Evolutionary conservation across 92 coral and sea anemone species (phyloP).

Genomic region (Parazoanthus darwini): DNA sequence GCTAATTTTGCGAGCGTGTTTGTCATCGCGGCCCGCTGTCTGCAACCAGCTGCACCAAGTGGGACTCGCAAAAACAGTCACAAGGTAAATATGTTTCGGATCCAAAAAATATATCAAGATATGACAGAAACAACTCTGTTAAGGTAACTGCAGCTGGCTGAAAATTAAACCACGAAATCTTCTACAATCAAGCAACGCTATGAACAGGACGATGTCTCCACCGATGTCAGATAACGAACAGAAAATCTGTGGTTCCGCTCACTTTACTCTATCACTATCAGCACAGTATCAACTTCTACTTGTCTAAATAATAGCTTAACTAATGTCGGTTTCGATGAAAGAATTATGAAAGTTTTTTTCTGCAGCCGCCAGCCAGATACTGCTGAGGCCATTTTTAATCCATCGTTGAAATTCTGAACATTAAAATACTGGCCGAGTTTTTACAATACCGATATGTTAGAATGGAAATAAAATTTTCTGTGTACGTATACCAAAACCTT

Average conservation of each 20-base stretch:
- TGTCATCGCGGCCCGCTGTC: neutral
- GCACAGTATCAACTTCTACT: neutral
- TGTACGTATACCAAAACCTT: neutral
- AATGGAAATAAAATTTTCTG: neutral
- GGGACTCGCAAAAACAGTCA: neutral
- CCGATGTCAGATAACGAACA: constrained; percentile 3
- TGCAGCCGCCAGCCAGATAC: neutral
- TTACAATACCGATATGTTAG: neutral
- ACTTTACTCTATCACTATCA: neutral
- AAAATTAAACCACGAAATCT: no score
- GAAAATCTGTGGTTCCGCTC: neutral
- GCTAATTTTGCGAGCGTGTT: neutral
- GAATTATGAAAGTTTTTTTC: neutral
- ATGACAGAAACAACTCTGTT: no score
- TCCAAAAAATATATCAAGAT: no score
- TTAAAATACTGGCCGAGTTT: neutral
- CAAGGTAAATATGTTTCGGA: neutral
- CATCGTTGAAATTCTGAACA: neutral
- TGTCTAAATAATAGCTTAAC: neutral
- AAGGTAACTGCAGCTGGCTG: neutral
- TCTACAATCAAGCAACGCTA: neutral
- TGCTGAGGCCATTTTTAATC: constrained; percentile 10
- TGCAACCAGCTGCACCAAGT: neutral
- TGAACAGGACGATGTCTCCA: neutral
- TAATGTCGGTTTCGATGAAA: constrained; percentile 4